A percentile compares a stretch with the other conserved stretches of the same genome.
Conservation (phyloP, 92 coral and sea anemone species). For the Phenganax stokvisi region DNA sequence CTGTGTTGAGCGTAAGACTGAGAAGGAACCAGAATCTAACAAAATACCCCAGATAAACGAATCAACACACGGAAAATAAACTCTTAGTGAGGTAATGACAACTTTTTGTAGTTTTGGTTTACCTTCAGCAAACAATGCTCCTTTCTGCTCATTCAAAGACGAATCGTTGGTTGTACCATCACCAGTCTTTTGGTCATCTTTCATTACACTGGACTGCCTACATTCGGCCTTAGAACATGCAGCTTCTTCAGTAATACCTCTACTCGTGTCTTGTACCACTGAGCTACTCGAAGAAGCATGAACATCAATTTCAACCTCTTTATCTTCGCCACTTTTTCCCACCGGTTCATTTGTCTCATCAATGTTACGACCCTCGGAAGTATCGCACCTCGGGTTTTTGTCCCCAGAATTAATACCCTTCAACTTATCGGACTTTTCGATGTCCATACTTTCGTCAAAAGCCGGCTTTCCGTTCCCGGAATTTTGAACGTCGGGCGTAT, state of each 20-base stretch:
- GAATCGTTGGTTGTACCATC: not conserved
- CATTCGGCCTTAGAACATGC: not conserved
- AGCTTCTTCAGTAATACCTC: not conserved
- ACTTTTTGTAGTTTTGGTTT: not conserved
- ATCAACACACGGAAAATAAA: not conserved
- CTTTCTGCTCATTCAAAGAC: not conserved
- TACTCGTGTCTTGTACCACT: not conserved
- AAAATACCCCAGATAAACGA: not conserved
- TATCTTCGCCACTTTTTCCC: not conserved
- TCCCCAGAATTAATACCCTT: not conserved
- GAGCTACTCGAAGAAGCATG: not conserved
- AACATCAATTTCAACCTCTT: not conserved
- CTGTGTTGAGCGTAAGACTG: not conserved
- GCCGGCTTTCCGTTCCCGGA: not conserved
- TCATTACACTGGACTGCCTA: not conserved
- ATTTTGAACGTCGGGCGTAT: not conserved
- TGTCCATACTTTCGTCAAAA: not conserved
- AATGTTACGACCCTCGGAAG: not conserved
- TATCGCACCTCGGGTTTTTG: not conserved
- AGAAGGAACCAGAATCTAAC: slow-evolving; percentile 25
- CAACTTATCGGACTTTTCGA: not conserved
- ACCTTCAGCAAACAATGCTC: slow-evolving; percentile 7
- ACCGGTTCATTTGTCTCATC: slow-evolving; percentile 10
- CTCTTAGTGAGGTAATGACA: not conserved
- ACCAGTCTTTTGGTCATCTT: not conserved